A percentile compares a stretch with the other conserved stretches of the same genome.
phyloP scores from a whole-genome alignment of 1,140 invertebrate species.

The Penaeus indicus region DNA sequence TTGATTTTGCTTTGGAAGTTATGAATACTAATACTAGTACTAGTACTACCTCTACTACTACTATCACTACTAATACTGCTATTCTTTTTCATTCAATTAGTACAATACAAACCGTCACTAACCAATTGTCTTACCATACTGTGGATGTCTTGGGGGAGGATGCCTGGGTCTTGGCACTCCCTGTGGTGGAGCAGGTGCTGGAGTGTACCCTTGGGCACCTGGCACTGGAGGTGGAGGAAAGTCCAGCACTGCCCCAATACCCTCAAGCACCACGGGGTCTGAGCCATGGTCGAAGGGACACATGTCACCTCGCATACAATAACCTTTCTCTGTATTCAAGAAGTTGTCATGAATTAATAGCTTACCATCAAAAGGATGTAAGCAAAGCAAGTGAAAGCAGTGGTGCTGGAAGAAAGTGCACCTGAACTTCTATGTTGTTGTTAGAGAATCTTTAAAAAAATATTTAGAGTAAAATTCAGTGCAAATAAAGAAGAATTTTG shows the following conservation, averaged over 20 bases:
- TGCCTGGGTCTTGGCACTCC: constrained; percentile 69
- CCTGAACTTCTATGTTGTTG: too few relatives aligned
- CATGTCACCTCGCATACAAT: constrained; percentile 93
- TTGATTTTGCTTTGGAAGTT: too few relatives aligned
- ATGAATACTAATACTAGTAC: too few relatives aligned
- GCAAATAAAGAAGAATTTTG: too few relatives aligned
- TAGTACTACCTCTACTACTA: neutral
- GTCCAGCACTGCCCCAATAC: constrained; percentile 77
- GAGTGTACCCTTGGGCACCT: constrained; percentile 54
- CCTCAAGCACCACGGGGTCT: constrained; percentile 94
- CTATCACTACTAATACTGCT: too few relatives aligned
- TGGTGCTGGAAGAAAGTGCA: neutral
- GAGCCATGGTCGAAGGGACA: constrained; percentile 96
- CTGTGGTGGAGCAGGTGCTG: constrained; percentile 68
- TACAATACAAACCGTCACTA: neutral
- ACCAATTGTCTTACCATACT: constrained; percentile 44
- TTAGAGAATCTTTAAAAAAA: too few relatives aligned
- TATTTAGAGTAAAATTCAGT: neutral
- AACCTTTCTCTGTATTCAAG: constrained; percentile 83
- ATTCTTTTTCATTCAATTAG: neutral
- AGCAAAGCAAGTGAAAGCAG: too few relatives aligned
- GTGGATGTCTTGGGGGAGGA: constrained; percentile 67
- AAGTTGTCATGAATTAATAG: too few relatives aligned
- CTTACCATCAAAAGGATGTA: too few relatives aligned
- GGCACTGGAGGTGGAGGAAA: constrained; percentile 68